phyloP scores from a whole-genome alignment of 1,140 invertebrate species.

The Drosophila trapezifrons region DNA sequence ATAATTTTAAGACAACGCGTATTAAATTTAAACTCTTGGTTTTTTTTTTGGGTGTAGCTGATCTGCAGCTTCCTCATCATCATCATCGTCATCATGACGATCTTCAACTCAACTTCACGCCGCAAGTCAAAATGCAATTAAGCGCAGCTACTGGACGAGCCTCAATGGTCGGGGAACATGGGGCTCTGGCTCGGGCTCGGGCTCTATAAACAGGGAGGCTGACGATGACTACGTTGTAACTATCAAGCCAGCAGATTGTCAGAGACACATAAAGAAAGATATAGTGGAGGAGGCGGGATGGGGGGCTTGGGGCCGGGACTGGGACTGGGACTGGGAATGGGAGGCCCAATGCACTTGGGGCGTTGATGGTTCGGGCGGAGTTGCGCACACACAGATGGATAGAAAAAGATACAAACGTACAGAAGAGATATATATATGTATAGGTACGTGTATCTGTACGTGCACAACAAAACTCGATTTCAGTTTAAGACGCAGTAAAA shows the following conservation, averaged over 20 bases:
- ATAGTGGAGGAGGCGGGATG: background rate
- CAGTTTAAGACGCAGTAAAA: constrained; percentile 82
- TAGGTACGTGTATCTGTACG: constrained; percentile 31
- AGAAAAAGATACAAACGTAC: constrained; percentile 63
- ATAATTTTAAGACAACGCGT: too few relatives aligned
- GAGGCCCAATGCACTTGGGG: constrained; percentile 65
- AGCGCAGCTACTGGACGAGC: constrained; percentile 74
- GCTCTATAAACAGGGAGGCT: constrained; percentile 23
- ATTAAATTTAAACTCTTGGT: too few relatives aligned
- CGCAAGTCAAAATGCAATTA: constrained; percentile 82
- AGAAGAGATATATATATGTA: constrained; percentile 25
- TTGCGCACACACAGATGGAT: constrained; percentile 63
- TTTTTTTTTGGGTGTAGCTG: too few relatives aligned
- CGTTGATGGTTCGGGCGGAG: constrained; percentile 77
- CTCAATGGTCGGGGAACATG: constrained; percentile 7
- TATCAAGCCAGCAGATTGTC: constrained; percentile 70
- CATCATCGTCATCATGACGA: constrained; percentile 16
- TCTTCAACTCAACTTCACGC: constrained; percentile 73
- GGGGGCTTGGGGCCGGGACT: background rate
- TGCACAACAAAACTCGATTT: constrained; percentile 78
- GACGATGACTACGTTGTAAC: constrained; percentile 68
- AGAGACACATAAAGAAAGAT: constrained; percentile 62
- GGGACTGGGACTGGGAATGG: constrained; percentile 26
- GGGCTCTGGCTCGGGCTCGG: background rate
- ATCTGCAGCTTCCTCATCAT: constrained; percentile 30